phyloP scores from a whole-genome alignment of 2,113 vertebrate genomes.

The Lethenteron reissneri region DNA sequence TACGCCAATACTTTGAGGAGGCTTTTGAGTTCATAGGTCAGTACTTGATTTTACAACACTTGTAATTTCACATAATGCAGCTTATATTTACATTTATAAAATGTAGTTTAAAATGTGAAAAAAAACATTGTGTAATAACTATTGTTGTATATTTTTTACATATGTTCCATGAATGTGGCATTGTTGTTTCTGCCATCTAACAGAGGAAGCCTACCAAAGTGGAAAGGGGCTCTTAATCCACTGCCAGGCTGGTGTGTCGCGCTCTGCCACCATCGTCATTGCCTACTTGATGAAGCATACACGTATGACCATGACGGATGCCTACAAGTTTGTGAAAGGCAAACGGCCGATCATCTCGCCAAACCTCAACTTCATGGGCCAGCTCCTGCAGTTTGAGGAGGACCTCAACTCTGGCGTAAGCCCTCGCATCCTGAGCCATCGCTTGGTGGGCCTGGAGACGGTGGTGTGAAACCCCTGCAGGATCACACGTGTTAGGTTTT shows the following conservation, averaged over 20 bases:
- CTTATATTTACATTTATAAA: no score
- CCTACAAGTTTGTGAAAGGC: slow-evolving; percentile 46
- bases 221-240: slow-evolving; percentile 42
- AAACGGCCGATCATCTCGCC: slow-evolving; percentile 42
- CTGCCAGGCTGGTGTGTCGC: slow-evolving; percentile 52
- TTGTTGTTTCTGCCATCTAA: background rate
- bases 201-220: slow-evolving; percentile 50
- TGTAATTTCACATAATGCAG: no score
- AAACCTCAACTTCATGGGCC: slow-evolving; percentile 56
- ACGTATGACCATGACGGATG: slow-evolving; percentile 51
- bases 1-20: slow-evolving; percentile 53
- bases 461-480: slow-evolving; percentile 23
- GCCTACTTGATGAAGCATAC: slow-evolving; percentile 63
- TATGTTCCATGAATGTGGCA: no score
- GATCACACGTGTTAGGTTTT: no score
- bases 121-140: background rate
- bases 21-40: slow-evolving; percentile 53
- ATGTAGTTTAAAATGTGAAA: no score
- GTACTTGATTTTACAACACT: slow-evolving; percentile 7
- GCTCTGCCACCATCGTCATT: slow-evolving; percentile 47
- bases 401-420: slow-evolving; percentile 51
- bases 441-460: slow-evolving; percentile 39
- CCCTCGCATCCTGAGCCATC: slow-evolving; percentile 43
- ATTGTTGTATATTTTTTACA: slow-evolving; percentile 9
- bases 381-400: slow-evolving; percentile 45